Evolutionary conservation across 2,113 vertebrate genomes (phyloP).

Genomic region (Sinocyclocheilus anophthalmus): DNA sequence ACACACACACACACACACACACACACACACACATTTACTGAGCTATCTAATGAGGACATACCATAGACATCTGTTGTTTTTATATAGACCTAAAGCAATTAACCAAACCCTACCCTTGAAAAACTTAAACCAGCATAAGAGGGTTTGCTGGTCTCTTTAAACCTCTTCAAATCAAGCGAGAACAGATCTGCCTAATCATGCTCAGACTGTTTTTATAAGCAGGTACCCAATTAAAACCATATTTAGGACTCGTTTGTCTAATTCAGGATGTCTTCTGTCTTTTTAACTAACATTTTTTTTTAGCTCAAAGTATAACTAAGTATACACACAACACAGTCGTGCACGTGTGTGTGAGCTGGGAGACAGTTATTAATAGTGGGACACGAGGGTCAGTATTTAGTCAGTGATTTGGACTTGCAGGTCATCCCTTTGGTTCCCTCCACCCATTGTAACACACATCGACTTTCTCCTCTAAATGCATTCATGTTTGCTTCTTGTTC

Average conservation of each 20-base stretch:
- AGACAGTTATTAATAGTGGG: conserved; percentile 53
- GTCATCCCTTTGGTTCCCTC: conserved; percentile 15
- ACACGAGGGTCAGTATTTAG: conserved; percentile 65
- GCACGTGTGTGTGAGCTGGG: conserved; percentile 50
- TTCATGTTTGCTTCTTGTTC: conserved; percentile 50
- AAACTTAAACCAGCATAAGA: background rate
- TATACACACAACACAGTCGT: conserved; percentile 42
- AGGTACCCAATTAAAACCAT: background rate
- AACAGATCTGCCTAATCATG: background rate
- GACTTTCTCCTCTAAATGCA: conserved; percentile 24
- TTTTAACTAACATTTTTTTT: background rate
- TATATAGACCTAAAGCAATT: conserved; percentile 7
- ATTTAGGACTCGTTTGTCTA: background rate
- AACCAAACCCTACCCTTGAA: background rate
- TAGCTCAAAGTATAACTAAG: conserved; percentile 16
- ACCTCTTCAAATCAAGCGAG: background rate
- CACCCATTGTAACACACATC: conserved; percentile 14
- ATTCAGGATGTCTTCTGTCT: background rate
- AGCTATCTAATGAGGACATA: conserved; percentile 50
- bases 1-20: background rate
- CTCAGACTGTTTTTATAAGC: background rate
- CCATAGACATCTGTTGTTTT: conserved; percentile 43
- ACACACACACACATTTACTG: conserved; percentile 1
- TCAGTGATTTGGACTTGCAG: conserved; percentile 28
- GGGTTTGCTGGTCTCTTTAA: background rate